phyloP scores from a whole-genome alignment of 2,888 invertebrate species.

The Ametastegia equiseti region DNA sequence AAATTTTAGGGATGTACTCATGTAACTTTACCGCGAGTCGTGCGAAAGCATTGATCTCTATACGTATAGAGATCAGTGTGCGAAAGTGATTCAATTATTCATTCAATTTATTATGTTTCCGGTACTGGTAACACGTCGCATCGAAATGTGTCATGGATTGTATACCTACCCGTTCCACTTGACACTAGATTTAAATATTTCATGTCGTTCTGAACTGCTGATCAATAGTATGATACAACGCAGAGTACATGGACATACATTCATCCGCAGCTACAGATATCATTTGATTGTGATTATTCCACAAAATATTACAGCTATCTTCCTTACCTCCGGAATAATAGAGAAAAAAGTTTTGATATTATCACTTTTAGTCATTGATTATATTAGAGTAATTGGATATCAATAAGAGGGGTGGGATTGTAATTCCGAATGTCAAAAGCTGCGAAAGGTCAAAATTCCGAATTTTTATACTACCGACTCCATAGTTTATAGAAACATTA shows the following conservation, averaged over 20 bases:
- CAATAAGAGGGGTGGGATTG: no score
- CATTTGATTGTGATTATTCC: neutral
- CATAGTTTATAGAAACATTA: no score
- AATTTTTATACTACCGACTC: no score
- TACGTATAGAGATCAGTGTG: neutral
- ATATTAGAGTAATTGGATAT: neutral
- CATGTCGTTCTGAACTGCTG: neutral
- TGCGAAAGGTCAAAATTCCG: no score
- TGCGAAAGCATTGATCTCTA: no score
- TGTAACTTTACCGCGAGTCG: no score
- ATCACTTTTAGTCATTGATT: neutral
- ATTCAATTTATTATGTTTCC: neutral
- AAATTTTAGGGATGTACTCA: neutral
- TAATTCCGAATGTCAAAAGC: no score
- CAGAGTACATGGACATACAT: neutral
- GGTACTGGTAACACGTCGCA: neutral
- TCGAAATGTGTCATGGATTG: neutral
- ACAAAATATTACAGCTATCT: neutral
- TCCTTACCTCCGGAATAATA: neutral
- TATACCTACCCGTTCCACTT: neutral
- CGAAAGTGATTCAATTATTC: neutral
- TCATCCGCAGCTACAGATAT: neutral
- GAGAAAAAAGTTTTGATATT: neutral
- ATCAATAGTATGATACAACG: constrained; percentile 4
- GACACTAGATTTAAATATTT: constrained; percentile 5